A percentile compares a stretch with the other conserved stretches of the same genome.
phyloP scores from a whole-genome alignment of 2,888 invertebrate species.

The Diploptera punctata region DNA sequence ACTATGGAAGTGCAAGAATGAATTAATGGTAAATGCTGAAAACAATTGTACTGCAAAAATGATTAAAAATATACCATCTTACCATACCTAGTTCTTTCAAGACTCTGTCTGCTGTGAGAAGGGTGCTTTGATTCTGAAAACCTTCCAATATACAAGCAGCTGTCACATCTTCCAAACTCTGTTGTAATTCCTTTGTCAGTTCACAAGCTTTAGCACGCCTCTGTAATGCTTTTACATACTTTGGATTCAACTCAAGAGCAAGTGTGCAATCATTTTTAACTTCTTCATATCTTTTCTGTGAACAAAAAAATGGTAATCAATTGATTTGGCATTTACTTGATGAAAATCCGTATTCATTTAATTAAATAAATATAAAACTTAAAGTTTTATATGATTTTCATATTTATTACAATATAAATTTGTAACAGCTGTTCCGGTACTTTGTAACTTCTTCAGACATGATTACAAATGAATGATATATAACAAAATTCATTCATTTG shows the following conservation, averaged over 20 bases:
- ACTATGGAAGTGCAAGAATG: no score
- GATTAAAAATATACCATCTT: neutral
- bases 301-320: no score
- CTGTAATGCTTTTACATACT: constrained; percentile 86
- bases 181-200: constrained; percentile 76
- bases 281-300: constrained; percentile 77
- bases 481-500: no score
- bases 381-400: no score
- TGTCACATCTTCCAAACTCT: constrained; percentile 90
- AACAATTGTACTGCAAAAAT: no score
- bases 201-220: constrained; percentile 86
- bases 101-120: constrained; percentile 86
- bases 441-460: no score
- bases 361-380: no score
- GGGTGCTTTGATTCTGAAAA: constrained; percentile 81
- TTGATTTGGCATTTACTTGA: no score
- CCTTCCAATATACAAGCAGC: constrained; percentile 90
- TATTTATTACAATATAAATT: no score
- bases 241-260: constrained; percentile 83
- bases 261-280: constrained; percentile 87
- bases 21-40: neutral
- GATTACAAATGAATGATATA: no score
- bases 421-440: no score
- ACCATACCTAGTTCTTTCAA: constrained; percentile 76
- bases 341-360: no score